These are phyloP conservation scores for Eulimnadia texana DNA, from an alignment of 1,140 invertebrate species.

Conservation along the genomic window DNA sequence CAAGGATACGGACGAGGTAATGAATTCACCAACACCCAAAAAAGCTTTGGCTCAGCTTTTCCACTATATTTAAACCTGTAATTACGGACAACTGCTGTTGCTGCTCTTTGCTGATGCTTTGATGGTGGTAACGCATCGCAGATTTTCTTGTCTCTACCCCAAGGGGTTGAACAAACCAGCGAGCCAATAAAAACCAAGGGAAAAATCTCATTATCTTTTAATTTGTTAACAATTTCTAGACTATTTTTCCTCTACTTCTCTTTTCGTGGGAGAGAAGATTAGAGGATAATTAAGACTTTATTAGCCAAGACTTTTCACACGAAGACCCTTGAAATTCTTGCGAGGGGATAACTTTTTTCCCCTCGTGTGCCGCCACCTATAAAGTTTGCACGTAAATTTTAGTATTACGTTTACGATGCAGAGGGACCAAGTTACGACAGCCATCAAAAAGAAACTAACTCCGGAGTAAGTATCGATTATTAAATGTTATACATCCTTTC, in stretches of 20 bases:
- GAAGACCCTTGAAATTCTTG: too few relatives aligned
- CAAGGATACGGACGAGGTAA: slow-evolving; percentile 60
- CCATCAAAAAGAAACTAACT: background rate
- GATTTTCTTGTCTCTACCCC: too few relatives aligned
- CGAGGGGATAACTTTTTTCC: too few relatives aligned
- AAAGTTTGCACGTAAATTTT: background rate
- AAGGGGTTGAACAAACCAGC: too few relatives aligned
- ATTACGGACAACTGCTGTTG: background rate
- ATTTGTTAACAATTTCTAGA: too few relatives aligned
- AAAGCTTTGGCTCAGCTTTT: background rate
- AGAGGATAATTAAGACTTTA: too few relatives aligned
- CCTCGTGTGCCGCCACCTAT: too few relatives aligned
- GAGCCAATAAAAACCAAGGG: too few relatives aligned
- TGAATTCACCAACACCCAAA: slow-evolving; percentile 9
- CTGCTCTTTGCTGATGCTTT: background rate
- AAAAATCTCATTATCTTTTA: too few relatives aligned
- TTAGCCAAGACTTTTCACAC: too few relatives aligned
- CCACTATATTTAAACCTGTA: background rate
- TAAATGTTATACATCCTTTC: background rate
- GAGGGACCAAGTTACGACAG: background rate
- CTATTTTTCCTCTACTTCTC: too few relatives aligned
- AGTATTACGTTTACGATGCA: background rate
- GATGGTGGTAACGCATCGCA: background rate
- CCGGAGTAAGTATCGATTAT: background rate
- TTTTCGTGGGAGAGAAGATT: too few relatives aligned